These are phyloP conservation scores for Pelmatolapia mariae DNA, from an alignment of 2,113 vertebrate genomes.

Conservation along the genomic window DNA sequence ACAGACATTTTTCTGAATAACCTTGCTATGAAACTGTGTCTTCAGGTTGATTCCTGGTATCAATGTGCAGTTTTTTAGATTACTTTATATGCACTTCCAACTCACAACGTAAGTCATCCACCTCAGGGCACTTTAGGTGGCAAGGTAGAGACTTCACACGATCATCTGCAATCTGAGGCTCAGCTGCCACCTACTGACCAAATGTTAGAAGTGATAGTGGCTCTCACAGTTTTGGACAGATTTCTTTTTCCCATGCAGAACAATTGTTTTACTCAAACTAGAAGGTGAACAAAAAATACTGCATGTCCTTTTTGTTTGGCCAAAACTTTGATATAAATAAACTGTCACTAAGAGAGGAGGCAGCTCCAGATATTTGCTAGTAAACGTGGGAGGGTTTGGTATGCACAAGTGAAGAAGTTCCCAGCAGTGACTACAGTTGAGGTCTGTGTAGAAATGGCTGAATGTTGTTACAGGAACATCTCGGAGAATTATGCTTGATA, in stretches of 20 bases:
- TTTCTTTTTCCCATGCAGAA: background rate
- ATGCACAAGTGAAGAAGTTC: background rate
- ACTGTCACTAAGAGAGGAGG: background rate
- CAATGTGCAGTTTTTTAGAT: background rate
- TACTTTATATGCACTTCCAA: background rate
- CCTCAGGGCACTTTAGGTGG: background rate
- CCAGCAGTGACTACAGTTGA: background rate
- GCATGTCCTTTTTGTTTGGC: background rate
- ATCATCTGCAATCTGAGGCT: background rate
- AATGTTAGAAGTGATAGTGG: background rate
- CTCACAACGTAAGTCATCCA: accelerated
- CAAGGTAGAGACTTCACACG: background rate
- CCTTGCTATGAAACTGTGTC: background rate
- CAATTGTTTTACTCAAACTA: background rate
- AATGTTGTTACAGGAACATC: background rate
- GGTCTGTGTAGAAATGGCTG: background rate
- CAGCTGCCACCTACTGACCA: background rate
- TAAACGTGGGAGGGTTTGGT: background rate
- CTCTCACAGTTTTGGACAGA: background rate
- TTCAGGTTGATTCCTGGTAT: background rate
- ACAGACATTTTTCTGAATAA: background rate
- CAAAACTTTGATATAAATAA: background rate
- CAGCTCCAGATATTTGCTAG: background rate
- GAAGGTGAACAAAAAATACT: background rate
- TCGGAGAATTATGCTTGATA: background rate